Conservation (phyloP, 2,888 invertebrate genomes). For the Tribolium freemani region DNA sequence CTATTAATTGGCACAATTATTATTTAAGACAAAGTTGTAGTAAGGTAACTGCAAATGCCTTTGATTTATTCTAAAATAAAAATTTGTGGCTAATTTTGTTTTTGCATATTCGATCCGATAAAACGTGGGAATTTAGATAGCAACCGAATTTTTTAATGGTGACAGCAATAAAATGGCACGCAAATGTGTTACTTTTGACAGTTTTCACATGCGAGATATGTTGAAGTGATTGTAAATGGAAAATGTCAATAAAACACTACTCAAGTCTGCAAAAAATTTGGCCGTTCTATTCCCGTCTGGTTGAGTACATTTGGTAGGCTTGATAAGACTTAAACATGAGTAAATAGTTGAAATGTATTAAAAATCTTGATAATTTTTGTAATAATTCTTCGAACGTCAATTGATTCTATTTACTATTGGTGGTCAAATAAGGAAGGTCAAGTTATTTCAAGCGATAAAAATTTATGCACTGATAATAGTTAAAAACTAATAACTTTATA, state of each 20-base stretch:
- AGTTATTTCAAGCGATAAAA: constrained; percentile 20
- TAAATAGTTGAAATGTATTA: not conserved
- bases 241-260: constrained; percentile 1
- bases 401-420: constrained; percentile 10
- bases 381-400: not conserved
- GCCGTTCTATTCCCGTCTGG: not conserved
- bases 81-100: not conserved
- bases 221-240: not conserved
- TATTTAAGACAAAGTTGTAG: too few relatives aligned
- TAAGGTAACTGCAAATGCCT: too few relatives aligned
- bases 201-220: not conserved
- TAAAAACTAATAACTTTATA: constrained; percentile 4
- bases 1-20: too few relatives aligned
- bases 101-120: not conserved
- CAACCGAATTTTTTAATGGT: not conserved
- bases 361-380: not conserved
- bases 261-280: not conserved
- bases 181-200: constrained; percentile 4
- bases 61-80: too few relatives aligned
- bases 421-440: constrained; percentile 29
- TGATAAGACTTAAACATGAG: not conserved
- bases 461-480: constrained; percentile 5
- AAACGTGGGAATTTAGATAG: not conserved
- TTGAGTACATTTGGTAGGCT: not conserved
- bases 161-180: not conserved